Evolutionary conservation across 2,888 invertebrate species (phyloP).

Genomic region (Melanostoma mellinum): DNA sequence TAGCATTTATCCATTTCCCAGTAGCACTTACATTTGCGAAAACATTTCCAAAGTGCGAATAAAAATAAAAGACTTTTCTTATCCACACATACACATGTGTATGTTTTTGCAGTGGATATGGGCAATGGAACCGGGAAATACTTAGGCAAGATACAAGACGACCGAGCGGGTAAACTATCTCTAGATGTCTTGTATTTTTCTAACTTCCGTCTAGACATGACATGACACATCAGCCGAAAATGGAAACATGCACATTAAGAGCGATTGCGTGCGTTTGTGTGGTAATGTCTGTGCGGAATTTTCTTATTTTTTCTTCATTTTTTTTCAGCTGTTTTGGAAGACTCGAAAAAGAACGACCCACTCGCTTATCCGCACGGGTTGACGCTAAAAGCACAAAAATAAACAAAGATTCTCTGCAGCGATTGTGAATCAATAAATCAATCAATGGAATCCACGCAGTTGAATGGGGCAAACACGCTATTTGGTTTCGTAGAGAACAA

Average conservation of each 20-base stretch:
- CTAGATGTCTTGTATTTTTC: conserved; percentile 66
- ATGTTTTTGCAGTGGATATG: not conserved
- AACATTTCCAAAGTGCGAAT: conserved; percentile 38
- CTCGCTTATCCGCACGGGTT: conserved; percentile 36
- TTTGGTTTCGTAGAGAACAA: conserved; percentile 2
- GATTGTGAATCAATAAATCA: conserved; percentile 58
- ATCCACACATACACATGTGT: too few species aligned
- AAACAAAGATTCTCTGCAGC: conserved; percentile 39
- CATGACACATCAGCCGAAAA: conserved; percentile 72
- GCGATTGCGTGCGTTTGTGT: not conserved
- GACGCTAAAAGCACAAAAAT: conserved; percentile 17
- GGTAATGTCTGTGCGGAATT: conserved; percentile 50
- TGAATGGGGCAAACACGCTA: conserved; percentile 35
- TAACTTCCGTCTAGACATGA: conserved; percentile 72
- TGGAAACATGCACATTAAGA: conserved; percentile 38
- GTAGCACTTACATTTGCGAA: conserved; percentile 45
- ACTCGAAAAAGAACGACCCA: conserved; percentile 39
- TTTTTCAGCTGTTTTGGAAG: conserved; percentile 16
- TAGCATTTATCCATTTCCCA: conserved; percentile 67
- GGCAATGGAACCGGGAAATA: conserved; percentile 25
- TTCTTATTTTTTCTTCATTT: too few species aligned
- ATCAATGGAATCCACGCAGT: conserved; percentile 57
- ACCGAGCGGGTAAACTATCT: conserved; percentile 42
- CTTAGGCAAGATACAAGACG: conserved; percentile 15
- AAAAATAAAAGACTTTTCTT: conserved; percentile 31